Conservation (phyloP, 2,797 vertebrate species). For the Etheostoma perlongum region DNA sequence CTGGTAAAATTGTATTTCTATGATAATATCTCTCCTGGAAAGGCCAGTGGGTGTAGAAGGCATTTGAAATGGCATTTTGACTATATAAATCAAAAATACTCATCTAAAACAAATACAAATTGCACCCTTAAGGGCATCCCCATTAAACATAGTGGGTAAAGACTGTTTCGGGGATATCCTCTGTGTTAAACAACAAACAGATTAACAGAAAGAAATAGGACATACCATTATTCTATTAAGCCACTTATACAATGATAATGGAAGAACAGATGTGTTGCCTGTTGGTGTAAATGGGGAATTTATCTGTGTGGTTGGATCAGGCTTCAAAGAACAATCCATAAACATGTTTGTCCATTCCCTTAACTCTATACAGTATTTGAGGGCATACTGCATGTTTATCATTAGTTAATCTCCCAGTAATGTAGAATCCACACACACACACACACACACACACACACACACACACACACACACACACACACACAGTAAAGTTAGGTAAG, state of each 20-base stretch:
- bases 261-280: slow-evolving; percentile 10
- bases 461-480: no score
- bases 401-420: slow-evolving; percentile 10
- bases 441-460: background rate
- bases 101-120: slow-evolving; percentile 43
- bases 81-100: slow-evolving; percentile 41
- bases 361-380: background rate
- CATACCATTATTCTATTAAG: background rate
- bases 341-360: background rate
- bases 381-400: slow-evolving; percentile 8
- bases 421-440: slow-evolving; percentile 1
- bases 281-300: slow-evolving; percentile 2
- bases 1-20: slow-evolving; percentile 50
- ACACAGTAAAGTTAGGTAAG: background rate
- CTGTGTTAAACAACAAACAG: slow-evolving; percentile 8
- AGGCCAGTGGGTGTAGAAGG: slow-evolving; percentile 23
- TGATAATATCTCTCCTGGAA: slow-evolving; percentile 49
- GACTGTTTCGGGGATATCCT: slow-evolving; percentile 19
- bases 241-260: slow-evolving; percentile 13
- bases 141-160: slow-evolving; percentile 33
- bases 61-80: slow-evolving; percentile 54
- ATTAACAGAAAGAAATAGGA: slow-evolving; percentile 7
- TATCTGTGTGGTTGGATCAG: background rate
- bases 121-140: slow-evolving; percentile 20
- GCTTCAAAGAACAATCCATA: background rate